These are phyloP conservation scores for Poicephalus gulielmi DNA, from an alignment of 2,113 vertebrate species.

Conservation along the genomic window DNA sequence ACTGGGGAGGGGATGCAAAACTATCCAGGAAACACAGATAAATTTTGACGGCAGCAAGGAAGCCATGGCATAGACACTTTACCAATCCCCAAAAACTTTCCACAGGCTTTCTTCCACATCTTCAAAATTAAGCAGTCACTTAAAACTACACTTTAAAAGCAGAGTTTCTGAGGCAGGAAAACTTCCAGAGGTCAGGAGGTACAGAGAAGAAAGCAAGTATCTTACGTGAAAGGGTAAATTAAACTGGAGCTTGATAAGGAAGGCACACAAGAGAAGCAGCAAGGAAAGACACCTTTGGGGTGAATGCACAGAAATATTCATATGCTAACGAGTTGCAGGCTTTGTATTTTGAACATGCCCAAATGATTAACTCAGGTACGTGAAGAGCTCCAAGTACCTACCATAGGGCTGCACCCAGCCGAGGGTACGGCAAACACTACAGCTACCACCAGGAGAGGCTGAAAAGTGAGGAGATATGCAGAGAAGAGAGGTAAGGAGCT, in stretches of 20 bases:
- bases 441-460: background rate
- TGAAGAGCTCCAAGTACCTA: background rate
- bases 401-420: background rate
- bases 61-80: background rate
- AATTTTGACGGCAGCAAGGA: background rate
- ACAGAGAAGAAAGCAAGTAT: background rate
- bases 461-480: background rate
- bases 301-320: background rate
- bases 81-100: background rate
- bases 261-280: background rate
- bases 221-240: background rate
- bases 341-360: background rate
- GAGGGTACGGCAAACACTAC: background rate
- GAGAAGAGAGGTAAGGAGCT: background rate
- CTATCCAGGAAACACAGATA: background rate
- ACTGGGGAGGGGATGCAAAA: constrained; percentile 9
- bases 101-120: background rate
- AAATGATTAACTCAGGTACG: background rate
- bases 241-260: background rate
- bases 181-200: background rate
- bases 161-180: background rate
- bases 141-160: background rate
- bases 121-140: background rate
- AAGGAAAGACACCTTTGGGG: background rate
- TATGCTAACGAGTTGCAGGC: background rate